Evolutionary conservation across 2,113 vertebrate species (phyloP).

Genomic region (Lampris megalopsis): DNA sequence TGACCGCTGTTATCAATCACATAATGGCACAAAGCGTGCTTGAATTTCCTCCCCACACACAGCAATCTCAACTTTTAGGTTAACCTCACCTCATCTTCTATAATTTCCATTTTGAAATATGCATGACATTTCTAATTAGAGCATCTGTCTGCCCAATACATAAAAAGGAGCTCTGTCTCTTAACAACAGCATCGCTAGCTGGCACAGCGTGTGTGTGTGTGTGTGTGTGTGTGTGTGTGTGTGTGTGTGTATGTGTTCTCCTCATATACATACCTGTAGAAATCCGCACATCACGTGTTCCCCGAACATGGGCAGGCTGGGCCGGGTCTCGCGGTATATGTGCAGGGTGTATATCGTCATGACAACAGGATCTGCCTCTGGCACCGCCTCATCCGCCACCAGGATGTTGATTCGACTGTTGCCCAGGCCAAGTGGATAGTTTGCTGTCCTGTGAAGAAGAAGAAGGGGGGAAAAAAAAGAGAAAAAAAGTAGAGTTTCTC

Average conservation of each 20-base stretch:
- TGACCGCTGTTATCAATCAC: too few species aligned
- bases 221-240: not conserved
- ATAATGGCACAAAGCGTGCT: too few species aligned
- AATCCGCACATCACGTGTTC: slow-evolving; percentile 91
- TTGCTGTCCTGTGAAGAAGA: slow-evolving; percentile 81
- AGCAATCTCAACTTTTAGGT: too few species aligned
- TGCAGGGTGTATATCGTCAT: slow-evolving; percentile 89
- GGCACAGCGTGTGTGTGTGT: not conserved
- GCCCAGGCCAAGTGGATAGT: slow-evolving; percentile 91
- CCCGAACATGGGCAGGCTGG: slow-evolving; percentile 92
- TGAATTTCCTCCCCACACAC: too few species aligned
- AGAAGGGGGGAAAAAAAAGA: slow-evolving; percentile 1
- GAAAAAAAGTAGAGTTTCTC: not conserved
- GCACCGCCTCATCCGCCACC: slow-evolving; percentile 78
- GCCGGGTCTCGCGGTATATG: slow-evolving; percentile 89
- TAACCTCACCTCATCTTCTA: too few species aligned
- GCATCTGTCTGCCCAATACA: too few species aligned
- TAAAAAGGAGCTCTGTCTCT: too few species aligned
- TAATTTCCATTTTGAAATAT: too few species aligned
- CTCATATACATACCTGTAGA: slow-evolving; percentile 85
- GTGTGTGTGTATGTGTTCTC: not conserved
- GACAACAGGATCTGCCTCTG: slow-evolving; percentile 63
- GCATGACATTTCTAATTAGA: too few species aligned
- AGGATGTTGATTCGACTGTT: slow-evolving; percentile 87
- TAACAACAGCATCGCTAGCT: too few species aligned